Evolutionary conservation across 2,113 vertebrate species (phyloP).

Genomic region (Lates calcarifer): DNA sequence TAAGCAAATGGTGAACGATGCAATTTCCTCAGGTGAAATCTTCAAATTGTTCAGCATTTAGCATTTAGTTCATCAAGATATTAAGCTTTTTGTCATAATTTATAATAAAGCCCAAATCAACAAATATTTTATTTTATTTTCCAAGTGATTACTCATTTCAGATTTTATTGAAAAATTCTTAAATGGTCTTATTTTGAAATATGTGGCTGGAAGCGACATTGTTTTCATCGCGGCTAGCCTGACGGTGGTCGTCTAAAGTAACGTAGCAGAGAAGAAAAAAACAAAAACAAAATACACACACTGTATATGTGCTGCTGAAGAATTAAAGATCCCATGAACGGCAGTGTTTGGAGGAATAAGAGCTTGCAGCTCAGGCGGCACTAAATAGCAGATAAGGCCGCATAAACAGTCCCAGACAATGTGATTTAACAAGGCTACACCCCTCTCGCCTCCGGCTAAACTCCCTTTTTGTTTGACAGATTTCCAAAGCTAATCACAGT

Average conservation of each 20-base stretch:
- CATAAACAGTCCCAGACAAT: slow-evolving; percentile 64
- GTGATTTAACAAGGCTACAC: slow-evolving; percentile 76
- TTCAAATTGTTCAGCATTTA: background rate
- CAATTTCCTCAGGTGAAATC: background rate
- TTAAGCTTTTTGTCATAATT: background rate
- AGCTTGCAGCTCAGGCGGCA: background rate
- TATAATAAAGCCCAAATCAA: background rate
- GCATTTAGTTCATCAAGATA: background rate
- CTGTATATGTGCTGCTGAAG: background rate
- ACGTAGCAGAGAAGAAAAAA: slow-evolving; percentile 32
- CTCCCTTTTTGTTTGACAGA: slow-evolving; percentile 68
- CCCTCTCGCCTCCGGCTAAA: slow-evolving; percentile 70
- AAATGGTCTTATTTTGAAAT: slow-evolving; percentile 53
- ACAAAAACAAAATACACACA: slow-evolving; percentile 18
- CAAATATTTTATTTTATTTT: no score
- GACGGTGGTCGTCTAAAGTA: slow-evolving; percentile 57
- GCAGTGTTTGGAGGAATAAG: background rate
- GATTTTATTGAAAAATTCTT: background rate
- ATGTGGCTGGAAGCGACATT: slow-evolving; percentile 35
- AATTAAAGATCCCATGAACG: background rate
- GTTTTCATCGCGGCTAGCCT: slow-evolving; percentile 20
- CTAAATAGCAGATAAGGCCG: slow-evolving; percentile 44
- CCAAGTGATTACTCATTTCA: background rate
- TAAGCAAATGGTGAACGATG: background rate
- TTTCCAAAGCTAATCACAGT: slow-evolving; percentile 56